Base-by-base conservation (phyloP, 2,797 vertebrate species). In the Labroides dimidiatus region DNA sequence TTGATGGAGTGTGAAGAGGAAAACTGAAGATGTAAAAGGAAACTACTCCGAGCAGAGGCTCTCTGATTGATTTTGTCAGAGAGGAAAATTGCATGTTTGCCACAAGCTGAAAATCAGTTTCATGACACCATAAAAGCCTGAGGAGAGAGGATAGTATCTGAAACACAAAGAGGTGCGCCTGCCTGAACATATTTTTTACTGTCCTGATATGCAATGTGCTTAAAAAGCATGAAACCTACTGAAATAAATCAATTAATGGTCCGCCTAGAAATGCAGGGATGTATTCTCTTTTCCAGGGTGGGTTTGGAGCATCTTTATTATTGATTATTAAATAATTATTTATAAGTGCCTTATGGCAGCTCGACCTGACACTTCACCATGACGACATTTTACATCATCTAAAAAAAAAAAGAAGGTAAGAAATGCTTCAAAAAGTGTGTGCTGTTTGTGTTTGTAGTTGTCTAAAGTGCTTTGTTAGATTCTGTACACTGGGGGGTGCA, bases 391-490 rank as follows among this genome's bases (percentile, higher is more conserved):
- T 61, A 20, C 51, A 39, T 48, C 10, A 30, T 36, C 42, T 51
- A 57, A 57, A 20, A 39, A 60, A 44, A 21, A 33, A 56, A 63
- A 43, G 10, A 10, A 20, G 16, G 36, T 14, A 39, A 47, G 21
- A 63, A 14, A 59, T 21, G 0, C n/a, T 44, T 49, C 37, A 13
- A 4, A 33, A 54, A 43, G 36, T 39, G 10, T 39, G 10, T 11
- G 12, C 30, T 49, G 13, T 16, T 24, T 49, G 21, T 84, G 80
- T 90, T 82, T 86, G 71, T 56, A 72, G 81, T 72, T 82, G 84
- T 77, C 89, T 94, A 94, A 94, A 94, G 94, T 94, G 94, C 94
- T 88, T 92, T 76, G 84, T 86, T 89, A 87, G 81, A 79, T 70
- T 90, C 72, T 91, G 84, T 87, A 89, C 87, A 88, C 17, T 69